Percentiles rank a stretch among this genome's conserved stretches.
phyloP scores from a whole-genome alignment of 1,140 invertebrate genomes.

The Frieseomelitta varia region DNA sequence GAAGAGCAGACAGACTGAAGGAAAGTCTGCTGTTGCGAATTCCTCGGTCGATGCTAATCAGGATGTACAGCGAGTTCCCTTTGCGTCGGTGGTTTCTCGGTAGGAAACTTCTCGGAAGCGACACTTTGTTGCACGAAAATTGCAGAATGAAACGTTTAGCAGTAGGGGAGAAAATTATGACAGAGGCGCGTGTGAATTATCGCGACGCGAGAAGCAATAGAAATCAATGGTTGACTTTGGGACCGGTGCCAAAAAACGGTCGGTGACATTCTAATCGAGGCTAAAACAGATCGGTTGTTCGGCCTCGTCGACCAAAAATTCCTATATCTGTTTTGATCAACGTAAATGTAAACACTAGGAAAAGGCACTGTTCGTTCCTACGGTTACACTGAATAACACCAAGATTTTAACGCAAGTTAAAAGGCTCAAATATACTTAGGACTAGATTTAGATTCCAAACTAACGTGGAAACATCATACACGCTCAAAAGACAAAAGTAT shows the following conservation, averaged over 20 bases:
- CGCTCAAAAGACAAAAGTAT: too few relatives aligned
- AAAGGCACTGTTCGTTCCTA: too few relatives aligned
- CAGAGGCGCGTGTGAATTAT: slow-evolving; percentile 37
- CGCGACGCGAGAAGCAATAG: slow-evolving; percentile 6
- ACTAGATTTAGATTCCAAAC: too few relatives aligned
- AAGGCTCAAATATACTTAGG: too few relatives aligned
- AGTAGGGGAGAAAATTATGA: not conserved
- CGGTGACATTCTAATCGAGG: slow-evolving; percentile 56
- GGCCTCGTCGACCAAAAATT: slow-evolving; percentile 16
- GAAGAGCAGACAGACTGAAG: slow-evolving; percentile 1
- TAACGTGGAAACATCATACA: too few relatives aligned
- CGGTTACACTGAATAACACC: too few relatives aligned
- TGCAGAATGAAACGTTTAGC: not conserved
- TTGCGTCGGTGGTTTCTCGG: not conserved
- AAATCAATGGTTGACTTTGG: slow-evolving; percentile 55
- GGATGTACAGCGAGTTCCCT: not conserved
- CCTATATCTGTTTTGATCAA: too few relatives aligned
- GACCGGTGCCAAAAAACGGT: slow-evolving; percentile 60
- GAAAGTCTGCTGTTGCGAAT: slow-evolving; percentile 18
- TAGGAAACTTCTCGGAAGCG: not conserved
- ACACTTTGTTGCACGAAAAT: not conserved
- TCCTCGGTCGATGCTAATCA: slow-evolving; percentile 16
- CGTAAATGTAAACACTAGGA: too few relatives aligned
- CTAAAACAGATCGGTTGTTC: slow-evolving; percentile 25
- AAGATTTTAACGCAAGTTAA: too few relatives aligned